Percentiles rank a stretch among this genome's conserved stretches.
phyloP scores from a whole-genome alignment of 2,113 vertebrate genomes.

The Alosa alosa region DNA sequence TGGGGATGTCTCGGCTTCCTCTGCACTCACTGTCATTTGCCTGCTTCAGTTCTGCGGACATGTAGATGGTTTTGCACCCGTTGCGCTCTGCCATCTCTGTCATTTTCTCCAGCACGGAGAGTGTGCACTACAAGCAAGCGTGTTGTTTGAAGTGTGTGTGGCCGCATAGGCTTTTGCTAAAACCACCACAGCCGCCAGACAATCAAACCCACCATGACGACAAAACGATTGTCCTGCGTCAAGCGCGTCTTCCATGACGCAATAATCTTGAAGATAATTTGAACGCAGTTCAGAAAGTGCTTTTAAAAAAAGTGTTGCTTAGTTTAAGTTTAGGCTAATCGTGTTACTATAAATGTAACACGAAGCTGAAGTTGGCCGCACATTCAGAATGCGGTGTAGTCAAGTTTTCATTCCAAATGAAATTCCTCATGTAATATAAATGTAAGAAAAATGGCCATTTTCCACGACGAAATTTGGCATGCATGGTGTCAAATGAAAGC shows the following conservation, averaged over 20 bases:
- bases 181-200: neutral
- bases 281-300: too few relatives aligned
- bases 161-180: neutral
- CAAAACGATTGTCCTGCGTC: neutral
- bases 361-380: too few relatives aligned
- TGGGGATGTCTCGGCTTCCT: neutral
- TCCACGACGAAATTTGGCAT: too few relatives aligned
- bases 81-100: constrained; percentile 7
- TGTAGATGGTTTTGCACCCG: constrained; percentile 22
- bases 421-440: too few relatives aligned
- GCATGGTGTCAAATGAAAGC: too few relatives aligned
- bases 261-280: neutral
- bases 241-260: neutral
- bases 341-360: too few relatives aligned
- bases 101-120: neutral
- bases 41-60: constrained; percentile 18
- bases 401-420: too few relatives aligned
- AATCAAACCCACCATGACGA: neutral
- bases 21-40: neutral
- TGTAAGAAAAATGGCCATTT: too few relatives aligned
- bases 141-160: neutral
- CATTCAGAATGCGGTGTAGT: too few relatives aligned
- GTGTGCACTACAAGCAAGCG: neutral
- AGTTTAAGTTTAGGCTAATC: too few relatives aligned
- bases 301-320: too few relatives aligned